Conservation (phyloP, 2,797 vertebrate genomes). For the Amniataba percoides region DNA sequence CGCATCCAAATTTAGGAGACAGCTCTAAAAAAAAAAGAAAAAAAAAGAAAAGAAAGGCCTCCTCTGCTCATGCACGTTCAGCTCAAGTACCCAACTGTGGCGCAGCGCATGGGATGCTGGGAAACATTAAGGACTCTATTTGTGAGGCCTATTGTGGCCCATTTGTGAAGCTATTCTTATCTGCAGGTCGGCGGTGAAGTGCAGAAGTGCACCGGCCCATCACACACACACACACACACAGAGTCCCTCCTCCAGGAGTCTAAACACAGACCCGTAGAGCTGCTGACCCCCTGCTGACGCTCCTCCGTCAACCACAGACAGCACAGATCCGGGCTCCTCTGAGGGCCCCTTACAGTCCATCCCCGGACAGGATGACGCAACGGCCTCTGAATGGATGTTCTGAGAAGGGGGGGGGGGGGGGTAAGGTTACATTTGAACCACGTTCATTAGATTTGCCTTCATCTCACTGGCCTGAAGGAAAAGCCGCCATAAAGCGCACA, state of each 20-base stretch:
- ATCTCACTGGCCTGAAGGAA: background rate
- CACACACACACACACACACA: no score
- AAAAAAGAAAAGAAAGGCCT: no score
- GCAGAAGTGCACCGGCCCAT: conserved; percentile 37
- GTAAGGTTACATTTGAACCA: conserved; percentile 1
- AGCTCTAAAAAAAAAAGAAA: conserved; percentile 28
- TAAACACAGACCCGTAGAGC: conserved; percentile 69
- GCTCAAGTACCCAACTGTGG: background rate
- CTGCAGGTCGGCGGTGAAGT: conserved; percentile 40
- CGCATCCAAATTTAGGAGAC: conserved; percentile 10
- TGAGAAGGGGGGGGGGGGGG: no score
- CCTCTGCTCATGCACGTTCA: conserved; percentile 5
- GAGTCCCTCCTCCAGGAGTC: conserved; percentile 54
- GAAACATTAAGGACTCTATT: background rate
- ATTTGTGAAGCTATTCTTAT: conserved; percentile 45
- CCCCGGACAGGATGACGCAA: background rate
- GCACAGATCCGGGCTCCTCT: conserved; percentile 7
- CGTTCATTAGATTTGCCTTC: background rate
- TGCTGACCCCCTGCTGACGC: conserved; percentile 55
- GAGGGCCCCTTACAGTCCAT: conserved; percentile 5
- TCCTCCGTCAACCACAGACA: no score
- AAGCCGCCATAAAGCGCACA: background rate
- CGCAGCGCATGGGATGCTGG: background rate
- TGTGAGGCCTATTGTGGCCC: conserved; percentile 40
- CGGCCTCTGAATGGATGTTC: background rate